Base-by-base conservation (phyloP, 2,888 invertebrate species). In the Brachyptera putata region DNA sequence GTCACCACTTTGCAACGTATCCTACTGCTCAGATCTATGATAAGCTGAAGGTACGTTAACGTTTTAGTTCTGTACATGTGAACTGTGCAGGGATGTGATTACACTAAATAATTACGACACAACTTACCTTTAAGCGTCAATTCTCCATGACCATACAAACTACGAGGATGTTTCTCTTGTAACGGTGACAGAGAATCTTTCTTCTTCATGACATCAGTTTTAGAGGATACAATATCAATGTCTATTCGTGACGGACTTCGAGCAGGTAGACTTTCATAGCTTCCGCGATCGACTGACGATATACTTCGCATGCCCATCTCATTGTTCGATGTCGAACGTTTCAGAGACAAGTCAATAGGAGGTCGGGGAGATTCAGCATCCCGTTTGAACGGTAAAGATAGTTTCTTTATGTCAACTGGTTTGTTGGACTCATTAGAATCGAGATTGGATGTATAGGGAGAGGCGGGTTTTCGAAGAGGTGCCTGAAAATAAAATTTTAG, bases 121-220 rank as follows among this genome's bases (percentile, higher is more conserved):
- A n/a, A 18, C 46, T 50, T 30, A 67, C 67, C 67, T 55, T 71
- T 75, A 0, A 76, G 67, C 0, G 73, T 73, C 9, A 76, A 67
- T 50, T 74, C 75, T 9, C 62, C 59, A 24, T 61, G 58, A 3
- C 63, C 60, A 37, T 59, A 57, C 36, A 63, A 61, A 21, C 60
- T 48, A 56, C 72, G 72, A 11, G 76, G 74, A 66, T 77, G 75
- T 64, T 73, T 76, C 50, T 76, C 75, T 43, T 74, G 74, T 41
- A 74, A 71, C 60, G 75, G 68, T 61, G 58, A 50, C 22, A 61
- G 48, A 4, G 41, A 53, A 14, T 59, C 59, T 34, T 53, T 34
- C 16, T 57, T 48, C 26, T 53, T 41, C 11, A 26, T 14, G 25
- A 43, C 21, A 14, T 34, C 24, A 7, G 50, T 49, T 18, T 25